These are phyloP conservation scores for Drosophila fuyamai DNA, from an alignment of 1,140 invertebrate genomes.

Conservation along the genomic window DNA sequence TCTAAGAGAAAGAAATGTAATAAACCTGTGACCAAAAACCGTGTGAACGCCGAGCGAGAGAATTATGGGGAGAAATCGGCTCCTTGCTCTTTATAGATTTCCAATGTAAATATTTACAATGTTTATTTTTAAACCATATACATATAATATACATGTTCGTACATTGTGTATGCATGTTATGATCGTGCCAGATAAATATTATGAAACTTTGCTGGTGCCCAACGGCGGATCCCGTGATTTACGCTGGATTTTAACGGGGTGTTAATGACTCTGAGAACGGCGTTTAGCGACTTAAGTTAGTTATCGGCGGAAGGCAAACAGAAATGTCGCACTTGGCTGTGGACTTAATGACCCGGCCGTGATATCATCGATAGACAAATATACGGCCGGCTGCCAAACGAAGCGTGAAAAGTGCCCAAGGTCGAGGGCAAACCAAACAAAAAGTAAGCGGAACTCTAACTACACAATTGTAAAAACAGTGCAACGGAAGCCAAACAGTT, in stretches of 20 bases:
- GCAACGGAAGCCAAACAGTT: slow-evolving; percentile 16
- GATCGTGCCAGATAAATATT: slow-evolving; percentile 75
- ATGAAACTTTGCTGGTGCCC: slow-evolving; percentile 51
- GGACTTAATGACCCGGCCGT: slow-evolving; percentile 38
- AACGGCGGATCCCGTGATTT: slow-evolving; percentile 29
- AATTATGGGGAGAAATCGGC: slow-evolving; percentile 48
- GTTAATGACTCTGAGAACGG: slow-evolving; percentile 54
- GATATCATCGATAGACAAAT: slow-evolving; percentile 56
- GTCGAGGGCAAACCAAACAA: slow-evolving; percentile 42
- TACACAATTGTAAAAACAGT: slow-evolving; percentile 10
- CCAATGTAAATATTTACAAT: slow-evolving; percentile 79
- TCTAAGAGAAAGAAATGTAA: slow-evolving; percentile 1
- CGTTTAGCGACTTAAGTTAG: slow-evolving; percentile 47
- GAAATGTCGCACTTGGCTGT: slow-evolving; percentile 44
- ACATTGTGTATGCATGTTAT: slow-evolving; percentile 24
- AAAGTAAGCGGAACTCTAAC: slow-evolving; percentile 19
- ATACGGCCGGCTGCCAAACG: slow-evolving; percentile 49
- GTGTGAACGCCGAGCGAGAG: slow-evolving; percentile 9
- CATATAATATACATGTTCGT: slow-evolving; percentile 25
- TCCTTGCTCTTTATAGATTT: slow-evolving; percentile 46
- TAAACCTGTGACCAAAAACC: slow-evolving; percentile 12
- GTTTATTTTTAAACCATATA: slow-evolving; percentile 76
- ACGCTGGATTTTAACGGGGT: slow-evolving; percentile 41
- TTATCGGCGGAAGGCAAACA: slow-evolving; percentile 36
- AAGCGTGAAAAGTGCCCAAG: slow-evolving; percentile 63